Evolutionary conservation across 2,797 vertebrate genomes (phyloP).

Genomic region (Urocyon cinereoargenteus): DNA sequence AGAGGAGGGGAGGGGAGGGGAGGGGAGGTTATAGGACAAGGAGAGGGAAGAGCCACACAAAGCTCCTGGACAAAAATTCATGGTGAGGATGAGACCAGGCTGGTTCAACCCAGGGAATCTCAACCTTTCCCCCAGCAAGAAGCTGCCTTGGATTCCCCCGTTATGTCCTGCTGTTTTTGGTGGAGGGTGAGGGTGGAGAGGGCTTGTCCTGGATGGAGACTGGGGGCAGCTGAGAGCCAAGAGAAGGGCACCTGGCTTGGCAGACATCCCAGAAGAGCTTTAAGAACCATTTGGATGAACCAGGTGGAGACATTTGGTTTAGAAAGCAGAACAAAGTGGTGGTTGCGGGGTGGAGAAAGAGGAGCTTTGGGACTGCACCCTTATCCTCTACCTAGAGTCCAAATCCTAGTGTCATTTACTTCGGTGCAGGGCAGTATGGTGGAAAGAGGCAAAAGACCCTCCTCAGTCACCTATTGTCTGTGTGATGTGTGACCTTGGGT

Average conservation of each 20-base stretch:
- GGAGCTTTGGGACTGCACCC: background rate
- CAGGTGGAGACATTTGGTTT: constrained; percentile 60
- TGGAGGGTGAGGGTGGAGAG: background rate
- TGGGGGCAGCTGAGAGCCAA: constrained; percentile 17
- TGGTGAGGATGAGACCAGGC: background rate
- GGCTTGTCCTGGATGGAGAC: background rate
- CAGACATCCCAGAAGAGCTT: constrained; percentile 64
- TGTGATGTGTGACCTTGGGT: background rate
- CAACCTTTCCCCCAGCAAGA: background rate
- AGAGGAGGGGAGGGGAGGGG: background rate
- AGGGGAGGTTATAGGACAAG: constrained; percentile 52
- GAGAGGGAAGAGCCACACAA: background rate
- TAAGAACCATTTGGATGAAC: constrained; percentile 64
- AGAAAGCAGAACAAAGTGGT: constrained; percentile 40
- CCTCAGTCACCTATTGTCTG: background rate
- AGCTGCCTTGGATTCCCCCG: background rate
- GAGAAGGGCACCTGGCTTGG: constrained; percentile 70
- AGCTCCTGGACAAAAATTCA: background rate
- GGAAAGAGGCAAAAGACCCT: background rate
- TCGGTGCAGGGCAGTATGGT: accelerated
- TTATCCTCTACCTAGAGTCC: background rate
- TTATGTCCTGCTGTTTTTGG: background rate
- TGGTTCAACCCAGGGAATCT: background rate
- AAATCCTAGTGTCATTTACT: background rate
- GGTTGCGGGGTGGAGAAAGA: background rate